phyloP scores from a whole-genome alignment of 2,797 vertebrate genomes.

The Acridotheres tristis region DNA sequence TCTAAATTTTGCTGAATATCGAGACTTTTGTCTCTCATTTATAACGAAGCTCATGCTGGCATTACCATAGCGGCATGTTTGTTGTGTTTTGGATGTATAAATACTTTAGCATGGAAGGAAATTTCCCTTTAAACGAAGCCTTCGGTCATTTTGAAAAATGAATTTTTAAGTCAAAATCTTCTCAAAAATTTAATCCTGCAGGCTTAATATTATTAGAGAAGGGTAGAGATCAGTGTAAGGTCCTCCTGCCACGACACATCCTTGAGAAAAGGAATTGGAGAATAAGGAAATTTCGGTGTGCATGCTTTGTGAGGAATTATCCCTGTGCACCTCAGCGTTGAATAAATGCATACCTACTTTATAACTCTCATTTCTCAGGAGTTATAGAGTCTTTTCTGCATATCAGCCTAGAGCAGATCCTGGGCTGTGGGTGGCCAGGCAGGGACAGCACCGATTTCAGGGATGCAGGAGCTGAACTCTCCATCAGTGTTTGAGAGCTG shows the following conservation, averaged over 20 bases:
- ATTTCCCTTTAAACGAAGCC: background rate
- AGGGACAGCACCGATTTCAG: background rate
- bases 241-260: accelerated
- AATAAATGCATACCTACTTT: too few species aligned
- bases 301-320: too few species aligned
- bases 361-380: too few species aligned
- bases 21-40: too few species aligned
- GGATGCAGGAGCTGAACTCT: background rate
- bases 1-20: too few species aligned
- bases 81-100: background rate
- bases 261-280: too few species aligned
- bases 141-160: background rate
- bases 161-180: background rate
- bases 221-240: background rate
- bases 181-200: background rate
- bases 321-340: too few species aligned
- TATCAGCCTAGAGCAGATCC: background rate
- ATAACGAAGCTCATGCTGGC: background rate
- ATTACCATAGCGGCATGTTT: accelerated
- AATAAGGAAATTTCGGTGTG: too few species aligned
- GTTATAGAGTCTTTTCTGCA: too few species aligned
- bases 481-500: background rate
- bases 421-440: background rate
- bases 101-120: background rate
- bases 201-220: background rate